phyloP scores from a whole-genome alignment of 2,113 vertebrate species.

The Chunga burmeisteri region DNA sequence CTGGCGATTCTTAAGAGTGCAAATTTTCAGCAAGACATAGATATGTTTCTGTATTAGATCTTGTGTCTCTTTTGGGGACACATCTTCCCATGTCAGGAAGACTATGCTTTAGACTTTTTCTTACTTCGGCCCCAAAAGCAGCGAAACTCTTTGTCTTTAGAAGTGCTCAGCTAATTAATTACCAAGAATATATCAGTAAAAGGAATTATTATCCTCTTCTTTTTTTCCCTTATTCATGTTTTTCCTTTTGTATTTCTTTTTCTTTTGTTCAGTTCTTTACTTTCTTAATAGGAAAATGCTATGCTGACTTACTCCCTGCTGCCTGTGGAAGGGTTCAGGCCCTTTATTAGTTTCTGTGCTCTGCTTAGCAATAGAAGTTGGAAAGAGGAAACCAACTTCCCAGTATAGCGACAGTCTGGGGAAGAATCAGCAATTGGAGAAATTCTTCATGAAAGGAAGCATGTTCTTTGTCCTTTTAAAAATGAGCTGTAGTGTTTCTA shows the following conservation, averaged over 20 bases:
- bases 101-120: neutral
- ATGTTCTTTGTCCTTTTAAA: neutral
- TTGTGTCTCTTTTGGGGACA: neutral
- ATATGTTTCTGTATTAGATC: neutral
- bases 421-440: neutral
- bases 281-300: neutral
- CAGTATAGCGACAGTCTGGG: neutral
- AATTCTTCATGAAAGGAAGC: neutral
- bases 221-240: accelerated
- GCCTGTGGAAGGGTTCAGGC: neutral
- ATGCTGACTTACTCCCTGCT: neutral
- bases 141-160: neutral
- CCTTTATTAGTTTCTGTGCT: neutral
- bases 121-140: neutral
- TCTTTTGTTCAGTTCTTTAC: neutral
- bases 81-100: neutral
- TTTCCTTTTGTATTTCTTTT: neutral
- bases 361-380: neutral
- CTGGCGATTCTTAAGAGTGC: neutral
- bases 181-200: neutral
- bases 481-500: neutral
- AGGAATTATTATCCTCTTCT: neutral
- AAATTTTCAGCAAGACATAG: neutral
- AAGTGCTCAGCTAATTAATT: neutral
- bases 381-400: neutral